A percentile compares a stretch with the other conserved stretches of the same genome.
Evolutionary conservation across 2,797 vertebrate species (phyloP).

Genomic region (Fistularia tabacaria): DNA sequence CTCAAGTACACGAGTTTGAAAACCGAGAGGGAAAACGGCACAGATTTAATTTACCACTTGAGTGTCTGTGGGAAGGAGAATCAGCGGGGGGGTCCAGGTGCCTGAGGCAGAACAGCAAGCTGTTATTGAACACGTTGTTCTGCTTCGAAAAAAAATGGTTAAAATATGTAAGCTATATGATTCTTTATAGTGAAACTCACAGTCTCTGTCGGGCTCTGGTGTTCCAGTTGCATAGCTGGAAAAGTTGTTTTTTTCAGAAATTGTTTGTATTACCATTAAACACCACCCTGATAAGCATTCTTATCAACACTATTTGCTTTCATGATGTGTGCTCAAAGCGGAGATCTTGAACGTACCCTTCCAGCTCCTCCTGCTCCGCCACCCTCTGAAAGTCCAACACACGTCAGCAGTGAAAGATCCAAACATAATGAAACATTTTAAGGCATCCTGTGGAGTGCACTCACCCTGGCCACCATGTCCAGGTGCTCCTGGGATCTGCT

Average conservation of each 20-base stretch:
- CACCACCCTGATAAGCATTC: no score
- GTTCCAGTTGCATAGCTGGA: constrained; percentile 16
- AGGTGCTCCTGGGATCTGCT: constrained; percentile 90
- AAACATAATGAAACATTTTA: neutral
- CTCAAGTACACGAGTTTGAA: neutral
- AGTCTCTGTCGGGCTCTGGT: constrained; percentile 50
- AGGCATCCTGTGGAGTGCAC: constrained; percentile 14
- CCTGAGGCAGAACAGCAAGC: constrained; percentile 50
- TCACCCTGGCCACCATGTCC: constrained; percentile 85
- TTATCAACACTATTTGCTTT: no score
- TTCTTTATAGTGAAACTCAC: constrained; percentile 47
- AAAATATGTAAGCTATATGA: constrained; percentile 1
- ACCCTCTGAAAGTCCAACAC: constrained; percentile 60
- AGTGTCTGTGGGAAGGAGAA: constrained; percentile 50
- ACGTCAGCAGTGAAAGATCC: neutral
- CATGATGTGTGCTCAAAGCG: neutral
- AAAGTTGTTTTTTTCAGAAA: no score
- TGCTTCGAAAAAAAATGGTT: neutral
- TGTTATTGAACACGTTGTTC: neutral
- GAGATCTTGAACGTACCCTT: constrained; percentile 58
- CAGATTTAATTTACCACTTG: constrained; percentile 35
- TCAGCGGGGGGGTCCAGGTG: constrained; percentile 56
- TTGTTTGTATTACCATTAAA: no score
- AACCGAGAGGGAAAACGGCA: neutral
- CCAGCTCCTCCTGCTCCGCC: constrained; percentile 48